These are phyloP conservation scores for Himalopsyche phryganea DNA, from an alignment of 1,140 invertebrate genomes.

Conservation along the genomic window DNA sequence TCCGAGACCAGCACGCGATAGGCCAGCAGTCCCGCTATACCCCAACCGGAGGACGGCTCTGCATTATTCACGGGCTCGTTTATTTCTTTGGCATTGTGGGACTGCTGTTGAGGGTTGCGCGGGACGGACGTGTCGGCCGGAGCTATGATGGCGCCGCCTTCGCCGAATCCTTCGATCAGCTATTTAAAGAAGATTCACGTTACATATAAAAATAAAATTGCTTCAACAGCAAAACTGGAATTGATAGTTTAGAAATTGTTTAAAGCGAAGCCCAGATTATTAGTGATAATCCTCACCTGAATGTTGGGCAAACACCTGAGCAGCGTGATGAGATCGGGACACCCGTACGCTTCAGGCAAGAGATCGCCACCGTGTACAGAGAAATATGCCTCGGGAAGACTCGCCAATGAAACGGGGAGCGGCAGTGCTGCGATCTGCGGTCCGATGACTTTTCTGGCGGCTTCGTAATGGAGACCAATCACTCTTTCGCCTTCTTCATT, in stretches of 20 bases:
- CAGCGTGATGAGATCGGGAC: conserved; percentile 25
- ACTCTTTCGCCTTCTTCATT: conserved; percentile 32
- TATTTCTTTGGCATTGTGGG: too few species aligned
- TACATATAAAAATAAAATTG: too few species aligned
- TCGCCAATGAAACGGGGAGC: conserved; percentile 23
- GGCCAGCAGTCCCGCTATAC: conserved; percentile 36
- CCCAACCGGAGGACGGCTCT: conserved; percentile 32
- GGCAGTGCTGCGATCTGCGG: conserved; percentile 22
- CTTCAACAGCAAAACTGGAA: too few species aligned
- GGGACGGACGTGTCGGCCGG: conserved; percentile 9
- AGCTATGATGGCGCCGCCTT: conserved; percentile 25
- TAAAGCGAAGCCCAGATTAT: too few species aligned
- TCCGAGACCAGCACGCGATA: conserved; percentile 44
- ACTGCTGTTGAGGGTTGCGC: conserved; percentile 40
- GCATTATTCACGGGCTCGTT: conserved; percentile 38
- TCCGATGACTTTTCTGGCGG: conserved; percentile 17
- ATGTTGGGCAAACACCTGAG: conserved; percentile 20
- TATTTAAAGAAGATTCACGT: conserved; percentile 6
- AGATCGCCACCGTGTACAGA: conserved; percentile 23
- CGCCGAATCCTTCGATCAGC: conserved; percentile 25
- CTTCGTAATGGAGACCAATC: conserved; percentile 15
- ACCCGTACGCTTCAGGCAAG: conserved; percentile 28
- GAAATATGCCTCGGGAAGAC: conserved; percentile 22
- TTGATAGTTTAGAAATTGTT: too few species aligned
- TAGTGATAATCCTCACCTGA: conserved; percentile 8